Conservation (phyloP, 2,888 invertebrate species). For the Agrotis clavis region DNA sequence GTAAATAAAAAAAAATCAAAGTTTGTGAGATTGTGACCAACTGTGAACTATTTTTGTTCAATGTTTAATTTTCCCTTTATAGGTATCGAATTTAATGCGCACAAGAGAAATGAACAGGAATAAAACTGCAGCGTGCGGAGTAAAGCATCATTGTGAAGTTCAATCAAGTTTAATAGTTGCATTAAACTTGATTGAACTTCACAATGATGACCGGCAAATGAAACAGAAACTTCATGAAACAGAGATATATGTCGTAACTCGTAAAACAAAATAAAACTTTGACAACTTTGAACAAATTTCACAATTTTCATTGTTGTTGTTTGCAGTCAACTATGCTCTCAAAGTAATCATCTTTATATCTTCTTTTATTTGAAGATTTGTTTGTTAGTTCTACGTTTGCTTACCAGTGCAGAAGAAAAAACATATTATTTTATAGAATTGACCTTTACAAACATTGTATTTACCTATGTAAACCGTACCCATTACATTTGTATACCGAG, state of each 20-base stretch:
- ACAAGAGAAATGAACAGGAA: background rate
- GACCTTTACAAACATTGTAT: slow-evolving; percentile 28
- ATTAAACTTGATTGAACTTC: slow-evolving; percentile 10
- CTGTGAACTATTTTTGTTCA: background rate
- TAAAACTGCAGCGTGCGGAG: background rate
- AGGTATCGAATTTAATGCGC: background rate
- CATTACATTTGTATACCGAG: slow-evolving; percentile 13
- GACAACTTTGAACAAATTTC: slow-evolving; percentile 24
- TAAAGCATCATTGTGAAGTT: too few relatives aligned
- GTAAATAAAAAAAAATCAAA: too few relatives aligned
- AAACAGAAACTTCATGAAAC: slow-evolving; percentile 23
- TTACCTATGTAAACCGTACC: background rate
- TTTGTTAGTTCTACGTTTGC: background rate
- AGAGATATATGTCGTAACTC: background rate
- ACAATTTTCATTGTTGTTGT: slow-evolving; percentile 19
- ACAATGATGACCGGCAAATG: background rate
- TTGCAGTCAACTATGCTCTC: slow-evolving; percentile 23
- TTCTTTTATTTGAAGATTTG: slow-evolving; percentile 9
- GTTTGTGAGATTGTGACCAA: too few relatives aligned
- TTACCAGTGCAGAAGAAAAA: background rate
- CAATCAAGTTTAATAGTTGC: too few relatives aligned
- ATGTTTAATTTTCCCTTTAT: background rate
- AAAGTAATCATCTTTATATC: slow-evolving; percentile 44
- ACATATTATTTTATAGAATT: slow-evolving; percentile 1
- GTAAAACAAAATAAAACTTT: slow-evolving; percentile 26